A percentile compares a stretch with the other conserved stretches of the same genome.
These are phyloP conservation scores for Acrobasis repandana DNA, from an alignment of 2,888 invertebrate genomes.

Conservation along the genomic window DNA sequence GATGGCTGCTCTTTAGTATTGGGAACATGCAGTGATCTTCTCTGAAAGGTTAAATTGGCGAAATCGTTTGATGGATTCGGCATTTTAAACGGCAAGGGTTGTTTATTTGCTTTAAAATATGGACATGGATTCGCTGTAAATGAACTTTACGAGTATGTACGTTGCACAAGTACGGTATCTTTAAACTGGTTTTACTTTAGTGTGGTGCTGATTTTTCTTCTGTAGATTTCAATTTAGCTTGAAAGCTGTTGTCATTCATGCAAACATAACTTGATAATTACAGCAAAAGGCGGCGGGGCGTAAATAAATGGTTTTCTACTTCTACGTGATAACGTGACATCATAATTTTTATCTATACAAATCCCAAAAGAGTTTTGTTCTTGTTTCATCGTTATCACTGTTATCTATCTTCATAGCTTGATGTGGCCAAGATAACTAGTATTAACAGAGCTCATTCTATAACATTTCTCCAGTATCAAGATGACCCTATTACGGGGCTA, in stretches of 20 bases:
- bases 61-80: conserved; percentile 43
- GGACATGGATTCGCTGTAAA: no score
- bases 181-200: no score
- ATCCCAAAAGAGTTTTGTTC: conserved; percentile 10
- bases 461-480: conserved; percentile 37
- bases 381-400: not conserved
- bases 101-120: not conserved
- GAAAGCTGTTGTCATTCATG: no score
- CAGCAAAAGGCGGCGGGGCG: no score
- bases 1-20: conserved; percentile 52
- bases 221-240: no score
- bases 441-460: conserved; percentile 15
- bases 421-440: conserved; percentile 2
- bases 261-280: no score
- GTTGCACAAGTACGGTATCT: no score
- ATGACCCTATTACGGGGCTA: conserved; percentile 52
- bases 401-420: conserved; percentile 10
- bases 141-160: no score
- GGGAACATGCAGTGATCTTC: conserved; percentile 53
- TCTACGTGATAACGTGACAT: not conserved
- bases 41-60: conserved; percentile 55
- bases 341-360: not conserved
- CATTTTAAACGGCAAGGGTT: conserved; percentile 40
- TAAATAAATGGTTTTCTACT: not conserved
- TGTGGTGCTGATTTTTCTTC: no score